phyloP scores from a whole-genome alignment of 2,888 invertebrate species.

The Zygogramma bicolorata region DNA sequence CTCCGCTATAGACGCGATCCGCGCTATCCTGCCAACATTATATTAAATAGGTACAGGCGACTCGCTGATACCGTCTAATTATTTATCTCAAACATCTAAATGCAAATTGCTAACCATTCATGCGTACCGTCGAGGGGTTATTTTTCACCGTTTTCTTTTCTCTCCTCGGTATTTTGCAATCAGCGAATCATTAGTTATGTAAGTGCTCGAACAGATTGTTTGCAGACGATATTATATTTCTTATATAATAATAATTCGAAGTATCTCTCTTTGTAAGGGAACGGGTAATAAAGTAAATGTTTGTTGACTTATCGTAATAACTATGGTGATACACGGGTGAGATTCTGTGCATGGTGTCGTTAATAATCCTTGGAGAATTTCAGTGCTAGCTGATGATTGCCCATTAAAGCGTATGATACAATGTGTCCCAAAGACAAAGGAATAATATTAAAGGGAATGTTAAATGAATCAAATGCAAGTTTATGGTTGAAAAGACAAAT shows the following conservation, averaged over 20 bases:
- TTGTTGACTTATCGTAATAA: constrained; percentile 7
- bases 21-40: constrained; percentile 25
- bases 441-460: no score
- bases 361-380: no score
- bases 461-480: no score
- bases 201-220: constrained; percentile 25
- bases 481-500: no score
- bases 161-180: constrained; percentile 18
- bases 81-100: constrained; percentile 38
- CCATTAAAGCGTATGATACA: no score
- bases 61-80: constrained; percentile 37
- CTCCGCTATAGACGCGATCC: constrained; percentile 9
- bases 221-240: constrained; percentile 19
- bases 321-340: background rate
- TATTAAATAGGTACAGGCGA: constrained; percentile 36
- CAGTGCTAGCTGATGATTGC: no score
- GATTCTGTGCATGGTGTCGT: background rate
- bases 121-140: constrained; percentile 23
- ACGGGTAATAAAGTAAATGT: background rate
- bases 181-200: constrained; percentile 26
- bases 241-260: background rate
- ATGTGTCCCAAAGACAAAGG: no score
- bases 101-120: constrained; percentile 34
- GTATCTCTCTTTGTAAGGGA: background rate
- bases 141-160: constrained; percentile 24